Base-by-base conservation (phyloP, 1,140 invertebrate genomes). In the Mizuhopecten yessoensis region DNA sequence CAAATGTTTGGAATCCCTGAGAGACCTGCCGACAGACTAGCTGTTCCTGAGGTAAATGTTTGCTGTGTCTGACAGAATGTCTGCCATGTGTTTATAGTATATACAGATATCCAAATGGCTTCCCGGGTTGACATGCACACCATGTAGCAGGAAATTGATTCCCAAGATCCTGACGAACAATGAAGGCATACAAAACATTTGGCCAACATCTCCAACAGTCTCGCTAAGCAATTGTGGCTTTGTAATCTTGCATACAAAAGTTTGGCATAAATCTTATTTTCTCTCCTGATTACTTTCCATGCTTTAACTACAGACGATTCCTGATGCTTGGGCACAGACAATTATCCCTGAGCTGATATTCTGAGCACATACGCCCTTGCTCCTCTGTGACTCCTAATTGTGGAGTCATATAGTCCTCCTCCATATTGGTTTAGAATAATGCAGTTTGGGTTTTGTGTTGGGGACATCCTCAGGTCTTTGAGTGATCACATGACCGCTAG, bases 81-180 rank as follows among this genome's bases (percentile, higher is more conserved):
- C 57, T 75, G 57, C 57, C 57, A n/a, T 75, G 0, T 75, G 57
- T 75, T 75, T 75, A 75, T 75, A 75, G 57, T 75, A 75, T 39
- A 39, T 75, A 75, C 57, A n/a, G 57, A n/a, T 75, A 75, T 75
- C 57, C 57, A 29, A 75, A 75, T 75, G 57, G 57, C 57, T 75
- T 75, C 57, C 57, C 57, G 23, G 23, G 57, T 75, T 75, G 57
- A 75, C 57, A 75, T 75, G 57, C 57, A 75, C 57, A 75, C 57
- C 57, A 75, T 75, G 57, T 75, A 75, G 57, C 57, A 75, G 57
- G 57, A 75, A 75, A 75, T 75, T 75, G 57, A 75, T 75, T 75
- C 57, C n/a, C 57, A 75, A 75, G 57, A 75, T 75, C n/a, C 57
- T 29, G 23, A 75, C 23, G 5, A 29, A 75, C 57, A 75, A 29